Conservation (phyloP, 1,140 invertebrate genomes). For the Ostrea denselamellosa region DNA sequence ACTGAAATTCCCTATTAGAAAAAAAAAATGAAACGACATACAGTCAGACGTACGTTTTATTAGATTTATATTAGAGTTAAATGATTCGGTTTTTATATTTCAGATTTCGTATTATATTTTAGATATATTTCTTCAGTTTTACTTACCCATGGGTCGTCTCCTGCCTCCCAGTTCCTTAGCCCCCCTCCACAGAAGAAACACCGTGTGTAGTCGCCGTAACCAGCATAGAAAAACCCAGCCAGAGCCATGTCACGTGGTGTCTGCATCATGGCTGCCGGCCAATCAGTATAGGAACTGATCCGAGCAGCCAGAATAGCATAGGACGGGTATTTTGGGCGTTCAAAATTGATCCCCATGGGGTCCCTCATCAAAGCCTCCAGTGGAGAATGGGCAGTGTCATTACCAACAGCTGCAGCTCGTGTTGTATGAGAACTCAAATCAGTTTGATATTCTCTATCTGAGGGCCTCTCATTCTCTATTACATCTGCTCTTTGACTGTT, state of each 20-base stretch:
- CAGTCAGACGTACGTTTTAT: no score
- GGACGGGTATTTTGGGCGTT: constrained; percentile 61
- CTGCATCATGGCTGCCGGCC: constrained; percentile 80
- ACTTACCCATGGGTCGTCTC: constrained; percentile 58
- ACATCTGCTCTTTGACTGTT: no score
- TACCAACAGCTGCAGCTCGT: not conserved
- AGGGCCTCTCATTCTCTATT: no score
- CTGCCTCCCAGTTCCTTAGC: constrained; percentile 51
- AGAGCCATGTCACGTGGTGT: constrained; percentile 88
- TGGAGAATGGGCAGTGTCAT: not conserved
- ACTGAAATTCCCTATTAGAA: no score
- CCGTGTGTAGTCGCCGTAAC: constrained; percentile 70
- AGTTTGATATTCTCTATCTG: no score
- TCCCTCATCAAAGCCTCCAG: not conserved
- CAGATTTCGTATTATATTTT: no score
- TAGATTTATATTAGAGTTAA: no score
- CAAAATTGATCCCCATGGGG: constrained; percentile 61
- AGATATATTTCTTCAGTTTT: not conserved
- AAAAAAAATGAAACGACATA: no score
- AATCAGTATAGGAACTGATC: constrained; percentile 84
- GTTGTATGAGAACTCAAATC: no score
- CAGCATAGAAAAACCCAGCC: constrained; percentile 94
- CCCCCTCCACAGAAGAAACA: constrained; percentile 48
- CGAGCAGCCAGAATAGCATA: constrained; percentile 83
- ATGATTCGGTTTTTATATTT: no score